These are phyloP conservation scores for Distichodus sexfasciatus DNA, from an alignment of 2,797 vertebrate species.

Conservation along the genomic window DNA sequence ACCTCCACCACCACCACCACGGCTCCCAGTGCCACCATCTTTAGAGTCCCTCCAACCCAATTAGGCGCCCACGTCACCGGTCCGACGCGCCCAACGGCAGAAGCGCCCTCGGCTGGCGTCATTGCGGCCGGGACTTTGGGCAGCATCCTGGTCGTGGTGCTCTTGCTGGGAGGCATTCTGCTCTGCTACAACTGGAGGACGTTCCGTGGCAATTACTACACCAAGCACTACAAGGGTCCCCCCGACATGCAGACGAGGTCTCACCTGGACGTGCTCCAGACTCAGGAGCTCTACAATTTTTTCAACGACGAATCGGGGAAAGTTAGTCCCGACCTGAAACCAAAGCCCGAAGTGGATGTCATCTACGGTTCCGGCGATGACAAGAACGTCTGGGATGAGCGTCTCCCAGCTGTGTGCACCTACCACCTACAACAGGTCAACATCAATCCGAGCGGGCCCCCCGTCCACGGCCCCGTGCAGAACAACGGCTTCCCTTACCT, in stretches of 20 bases:
- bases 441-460: slow-evolving; percentile 72
- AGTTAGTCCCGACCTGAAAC: slow-evolving; percentile 77
- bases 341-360: slow-evolving; percentile 74
- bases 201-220: slow-evolving; percentile 97
- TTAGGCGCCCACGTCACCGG: slow-evolving; percentile 76
- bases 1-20: slow-evolving; percentile 72
- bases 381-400: slow-evolving; percentile 85
- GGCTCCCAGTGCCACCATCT: slow-evolving; percentile 68
- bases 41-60: slow-evolving; percentile 76
- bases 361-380: slow-evolving; percentile 93
- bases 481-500: slow-evolving; percentile 86
- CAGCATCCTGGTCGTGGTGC: slow-evolving; percentile 85
- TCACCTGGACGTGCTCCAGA: slow-evolving; percentile 92
- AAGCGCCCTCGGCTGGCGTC: slow-evolving; percentile 84
- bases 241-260: slow-evolving; percentile 98
- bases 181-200: slow-evolving; percentile 91
- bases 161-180: slow-evolving; percentile 81
- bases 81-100: slow-evolving; percentile 81
- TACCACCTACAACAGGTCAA: slow-evolving; percentile 62
- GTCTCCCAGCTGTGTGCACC: slow-evolving; percentile 73
- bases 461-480: slow-evolving; percentile 63
- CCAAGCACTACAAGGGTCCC: slow-evolving; percentile 95
- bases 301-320: slow-evolving; percentile 73
- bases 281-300: slow-evolving; percentile 90
- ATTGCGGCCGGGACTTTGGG: slow-evolving; percentile 87